Conservation (phyloP, 2,888 invertebrate genomes). For the Trachelus iudaicus region DNA sequence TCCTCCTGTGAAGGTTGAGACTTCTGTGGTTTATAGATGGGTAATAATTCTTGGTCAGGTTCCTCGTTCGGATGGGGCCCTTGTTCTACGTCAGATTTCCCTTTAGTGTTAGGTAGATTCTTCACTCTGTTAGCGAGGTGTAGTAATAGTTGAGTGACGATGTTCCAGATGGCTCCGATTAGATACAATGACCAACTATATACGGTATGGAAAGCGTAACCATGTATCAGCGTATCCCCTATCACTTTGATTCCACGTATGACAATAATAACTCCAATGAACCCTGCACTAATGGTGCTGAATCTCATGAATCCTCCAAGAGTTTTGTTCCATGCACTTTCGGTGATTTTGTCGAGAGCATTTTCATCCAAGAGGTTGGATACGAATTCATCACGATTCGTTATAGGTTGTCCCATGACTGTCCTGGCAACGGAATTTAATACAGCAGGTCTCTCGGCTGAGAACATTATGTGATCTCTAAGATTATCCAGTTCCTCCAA, state of each 20-base stretch:
- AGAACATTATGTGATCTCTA: slow-evolving; percentile 3
- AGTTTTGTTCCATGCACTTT: neutral
- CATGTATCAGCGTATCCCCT: neutral
- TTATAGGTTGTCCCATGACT: neutral
- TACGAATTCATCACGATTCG: neutral
- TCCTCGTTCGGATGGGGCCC: too few species aligned
- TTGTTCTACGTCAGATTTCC: too few species aligned
- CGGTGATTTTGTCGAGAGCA: neutral
- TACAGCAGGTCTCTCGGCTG: neutral
- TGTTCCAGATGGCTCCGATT: too few species aligned
- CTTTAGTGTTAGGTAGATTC: too few species aligned
- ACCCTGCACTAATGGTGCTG: neutral
- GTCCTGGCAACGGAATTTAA: neutral
- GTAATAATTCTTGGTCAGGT: too few species aligned
- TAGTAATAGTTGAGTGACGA: too few species aligned
- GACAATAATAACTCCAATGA: neutral
- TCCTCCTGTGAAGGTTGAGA: too few species aligned
- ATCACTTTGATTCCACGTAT: neutral
- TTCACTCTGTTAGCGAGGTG: too few species aligned
- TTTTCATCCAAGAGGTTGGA: neutral
- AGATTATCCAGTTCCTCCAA: slow-evolving; percentile 14
- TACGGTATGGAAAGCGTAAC: too few species aligned
- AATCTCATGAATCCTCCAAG: neutral
- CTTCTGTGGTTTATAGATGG: too few species aligned
- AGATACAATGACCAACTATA: too few species aligned